Evolutionary conservation across 2,888 invertebrate genomes (phyloP).

Genomic region (Tetheella fluctuosa): DNA sequence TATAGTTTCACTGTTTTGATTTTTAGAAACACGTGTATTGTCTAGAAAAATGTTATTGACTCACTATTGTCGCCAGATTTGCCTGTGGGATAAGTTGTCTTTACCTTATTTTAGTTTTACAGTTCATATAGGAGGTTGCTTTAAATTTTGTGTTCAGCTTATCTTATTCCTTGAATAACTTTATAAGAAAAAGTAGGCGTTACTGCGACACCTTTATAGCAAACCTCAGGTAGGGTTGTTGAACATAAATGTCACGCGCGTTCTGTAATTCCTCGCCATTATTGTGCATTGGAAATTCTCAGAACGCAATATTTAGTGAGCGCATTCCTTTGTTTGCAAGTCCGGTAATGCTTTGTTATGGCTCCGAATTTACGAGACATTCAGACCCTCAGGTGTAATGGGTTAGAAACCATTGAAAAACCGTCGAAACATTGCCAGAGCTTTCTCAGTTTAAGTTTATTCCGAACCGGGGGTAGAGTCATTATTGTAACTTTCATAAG

Average conservation of each 20-base stretch:
- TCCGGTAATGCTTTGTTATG: background rate
- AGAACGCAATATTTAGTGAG: background rate
- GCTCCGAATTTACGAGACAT: background rate
- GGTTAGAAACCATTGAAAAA: background rate
- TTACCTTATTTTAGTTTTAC: too few species aligned
- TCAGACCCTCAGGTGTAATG: background rate
- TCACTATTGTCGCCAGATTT: too few species aligned
- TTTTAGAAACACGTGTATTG: too few species aligned
- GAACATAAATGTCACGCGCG: constrained; percentile 4
- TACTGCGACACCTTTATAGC: background rate
- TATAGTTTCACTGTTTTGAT: too few species aligned
- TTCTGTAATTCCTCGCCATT: constrained; percentile 6
- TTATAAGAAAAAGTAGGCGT: background rate
- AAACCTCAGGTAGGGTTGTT: background rate
- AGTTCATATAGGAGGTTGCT: too few species aligned
- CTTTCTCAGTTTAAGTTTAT: too few species aligned
- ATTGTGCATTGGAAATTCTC: background rate
- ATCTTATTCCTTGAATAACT: background rate
- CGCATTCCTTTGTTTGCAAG: background rate
- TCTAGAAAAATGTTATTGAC: too few species aligned
- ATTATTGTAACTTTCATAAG: too few species aligned
- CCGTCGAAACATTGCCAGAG: background rate
- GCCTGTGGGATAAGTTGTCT: too few species aligned
- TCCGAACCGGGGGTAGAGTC: too few species aligned
- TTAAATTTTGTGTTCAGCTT: too few species aligned